Evolutionary conservation across 2,113 vertebrate genomes (phyloP).

Genomic region (Sylvicapra grimmia): DNA sequence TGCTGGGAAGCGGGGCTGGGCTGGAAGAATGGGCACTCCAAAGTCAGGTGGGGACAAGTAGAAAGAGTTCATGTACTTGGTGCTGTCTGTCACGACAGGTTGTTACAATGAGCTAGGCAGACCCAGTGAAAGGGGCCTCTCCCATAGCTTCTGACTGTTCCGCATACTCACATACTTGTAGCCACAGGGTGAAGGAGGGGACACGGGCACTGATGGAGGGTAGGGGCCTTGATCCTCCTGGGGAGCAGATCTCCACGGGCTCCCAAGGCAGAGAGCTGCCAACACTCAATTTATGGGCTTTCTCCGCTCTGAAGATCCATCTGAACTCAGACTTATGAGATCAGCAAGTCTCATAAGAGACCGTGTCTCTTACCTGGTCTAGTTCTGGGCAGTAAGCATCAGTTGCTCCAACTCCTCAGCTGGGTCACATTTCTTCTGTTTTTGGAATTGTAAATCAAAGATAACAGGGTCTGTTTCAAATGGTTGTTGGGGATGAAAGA

Average conservation of each 20-base stretch:
- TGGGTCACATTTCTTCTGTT: background rate
- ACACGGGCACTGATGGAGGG: fast-evolving
- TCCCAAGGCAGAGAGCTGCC: background rate
- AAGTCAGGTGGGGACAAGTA: background rate
- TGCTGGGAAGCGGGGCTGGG: background rate
- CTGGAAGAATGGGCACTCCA: background rate
- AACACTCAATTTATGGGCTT: background rate
- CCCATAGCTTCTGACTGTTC: background rate
- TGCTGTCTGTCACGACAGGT: background rate
- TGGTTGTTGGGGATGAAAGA: background rate
- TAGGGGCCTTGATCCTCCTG: background rate
- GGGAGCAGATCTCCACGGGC: background rate
- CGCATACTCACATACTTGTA: fast-evolving
- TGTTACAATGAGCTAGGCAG: background rate
- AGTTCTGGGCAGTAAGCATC: background rate
- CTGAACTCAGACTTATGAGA: background rate
- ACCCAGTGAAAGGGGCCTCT: too few relatives aligned
- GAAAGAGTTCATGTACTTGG: background rate
- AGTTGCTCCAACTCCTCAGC: background rate
- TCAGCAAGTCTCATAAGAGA: too few relatives aligned
- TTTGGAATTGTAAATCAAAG: background rate
- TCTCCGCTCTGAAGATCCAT: background rate
- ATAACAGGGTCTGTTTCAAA: background rate
- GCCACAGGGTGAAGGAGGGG: background rate
- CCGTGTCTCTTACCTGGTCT: too few relatives aligned